These are phyloP conservation scores for Gavia stellata DNA, from an alignment of 2,113 vertebrate species.

Conservation along the genomic window DNA sequence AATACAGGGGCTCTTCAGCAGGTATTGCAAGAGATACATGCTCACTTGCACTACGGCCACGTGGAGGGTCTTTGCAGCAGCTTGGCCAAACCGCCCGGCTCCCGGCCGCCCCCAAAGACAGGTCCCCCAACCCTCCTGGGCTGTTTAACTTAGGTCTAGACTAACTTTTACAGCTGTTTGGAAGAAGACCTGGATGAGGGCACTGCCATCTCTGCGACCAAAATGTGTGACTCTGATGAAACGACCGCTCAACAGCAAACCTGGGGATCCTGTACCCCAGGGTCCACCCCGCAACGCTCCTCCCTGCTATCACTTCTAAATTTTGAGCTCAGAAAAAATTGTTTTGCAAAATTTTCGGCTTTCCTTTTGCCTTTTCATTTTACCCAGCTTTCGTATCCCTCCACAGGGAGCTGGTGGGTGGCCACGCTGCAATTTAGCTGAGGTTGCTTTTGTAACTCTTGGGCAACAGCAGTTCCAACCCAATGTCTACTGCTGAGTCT, in stretches of 20 bases:
- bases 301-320: background rate
- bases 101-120: background rate
- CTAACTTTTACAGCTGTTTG: background rate
- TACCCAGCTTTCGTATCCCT: background rate
- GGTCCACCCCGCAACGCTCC: background rate
- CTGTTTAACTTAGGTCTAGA: background rate
- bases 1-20: background rate
- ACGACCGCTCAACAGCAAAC: background rate
- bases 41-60: background rate
- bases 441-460: background rate
- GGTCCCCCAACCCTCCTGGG: background rate
- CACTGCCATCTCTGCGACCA: background rate
- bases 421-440: background rate
- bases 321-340: background rate
- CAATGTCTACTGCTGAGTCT: accelerated
- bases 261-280: background rate
- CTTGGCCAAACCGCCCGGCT: background rate
- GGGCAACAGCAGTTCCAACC: background rate
- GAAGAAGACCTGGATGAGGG: background rate
- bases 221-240: background rate
- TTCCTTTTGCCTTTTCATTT: background rate
- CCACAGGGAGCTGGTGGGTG: background rate
- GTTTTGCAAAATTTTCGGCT: background rate
- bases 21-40: accelerated
- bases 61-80: background rate